phyloP scores from a whole-genome alignment of 2,888 invertebrate species.

The Thecophora atra region DNA sequence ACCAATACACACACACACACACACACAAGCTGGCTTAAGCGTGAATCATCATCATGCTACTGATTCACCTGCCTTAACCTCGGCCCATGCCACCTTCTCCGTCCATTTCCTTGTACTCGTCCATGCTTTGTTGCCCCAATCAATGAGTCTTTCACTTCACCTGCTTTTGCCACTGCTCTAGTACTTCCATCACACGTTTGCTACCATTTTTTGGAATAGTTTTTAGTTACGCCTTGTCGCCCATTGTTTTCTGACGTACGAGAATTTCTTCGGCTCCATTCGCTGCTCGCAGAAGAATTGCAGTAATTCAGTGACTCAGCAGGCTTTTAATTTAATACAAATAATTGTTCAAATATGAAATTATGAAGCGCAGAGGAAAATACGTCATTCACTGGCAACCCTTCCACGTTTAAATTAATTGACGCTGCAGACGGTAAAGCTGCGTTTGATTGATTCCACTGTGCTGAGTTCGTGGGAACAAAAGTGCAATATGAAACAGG shows the following conservation, averaged over 20 bases:
- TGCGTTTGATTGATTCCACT: conserved; percentile 16
- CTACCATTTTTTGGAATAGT: conserved; percentile 27
- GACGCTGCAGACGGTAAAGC: conserved; percentile 17
- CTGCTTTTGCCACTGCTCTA: neutral
- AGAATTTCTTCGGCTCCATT: neutral
- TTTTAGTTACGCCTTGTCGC: conserved; percentile 32
- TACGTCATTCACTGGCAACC: neutral
- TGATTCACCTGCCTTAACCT: conserved; percentile 27
- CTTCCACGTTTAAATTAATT: conserved; percentile 21
- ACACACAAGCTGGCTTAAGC: conserved; percentile 8
- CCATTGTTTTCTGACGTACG: conserved; percentile 33
- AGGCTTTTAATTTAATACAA: neutral
- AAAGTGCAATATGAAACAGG: neutral
- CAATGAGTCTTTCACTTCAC: neutral
- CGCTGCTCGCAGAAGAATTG: neutral
- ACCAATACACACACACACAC: no score
- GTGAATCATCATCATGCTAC: conserved; percentile 17
- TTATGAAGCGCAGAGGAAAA: neutral
- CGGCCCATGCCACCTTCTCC: neutral
- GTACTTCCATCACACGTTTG: conserved; percentile 14
- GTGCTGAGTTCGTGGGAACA: neutral
- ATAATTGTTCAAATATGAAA: no score
- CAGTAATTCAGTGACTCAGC: neutral
- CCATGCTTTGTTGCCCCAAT: neutral
- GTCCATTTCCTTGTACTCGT: neutral